Base-by-base conservation (phyloP, 2,113 vertebrate genomes). In the Poecilia latipinna region DNA sequence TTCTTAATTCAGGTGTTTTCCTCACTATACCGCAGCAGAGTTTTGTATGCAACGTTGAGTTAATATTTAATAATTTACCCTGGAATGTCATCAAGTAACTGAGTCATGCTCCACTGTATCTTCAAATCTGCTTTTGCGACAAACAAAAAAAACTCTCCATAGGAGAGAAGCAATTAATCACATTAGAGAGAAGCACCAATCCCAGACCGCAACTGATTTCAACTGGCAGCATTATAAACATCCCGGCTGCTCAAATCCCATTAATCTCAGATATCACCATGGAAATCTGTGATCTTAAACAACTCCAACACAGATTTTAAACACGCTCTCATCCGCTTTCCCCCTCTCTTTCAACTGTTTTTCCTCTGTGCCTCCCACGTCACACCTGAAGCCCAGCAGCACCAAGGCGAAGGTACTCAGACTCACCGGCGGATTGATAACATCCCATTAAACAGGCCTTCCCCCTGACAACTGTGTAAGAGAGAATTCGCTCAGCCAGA, bases 401-500 rank as follows among this genome's bases (percentile, higher is more conserved):
- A 62, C 72, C 44, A 51, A 67, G 17, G 77, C 80, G 77, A 74
- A 65, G 68, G 67, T 75, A 72, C 61, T 76, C 83, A 89, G 75
- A 81, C 62, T 80, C 83, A 62, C 33, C 33, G 0, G 61, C 65
- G 85, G 86, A 86, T 83, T 90, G 86, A 88, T 82, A 87, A 88
- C 80, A 78, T 65, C 77, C 89, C 85, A 89, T 90, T 90, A 88
- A 88, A 82, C 75, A 79, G 84, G 75, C 81, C 79, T 37, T 65
- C 72, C 77, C 79, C 78, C 81, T 75, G 87, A 90, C 84, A 83
- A 80, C 84, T 83, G 74, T 80, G 84, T 74, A 79, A 73, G 86
- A 87, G 71, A 82, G 78, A 82, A 89, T 72, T 70, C 88, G 83
- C 79, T 88, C 87, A 83, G 75, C 88, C 81, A 88, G 82, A 88